Conservation (phyloP, 2,888 invertebrate genomes). For the Drosophila pseudotakahashii region DNA sequence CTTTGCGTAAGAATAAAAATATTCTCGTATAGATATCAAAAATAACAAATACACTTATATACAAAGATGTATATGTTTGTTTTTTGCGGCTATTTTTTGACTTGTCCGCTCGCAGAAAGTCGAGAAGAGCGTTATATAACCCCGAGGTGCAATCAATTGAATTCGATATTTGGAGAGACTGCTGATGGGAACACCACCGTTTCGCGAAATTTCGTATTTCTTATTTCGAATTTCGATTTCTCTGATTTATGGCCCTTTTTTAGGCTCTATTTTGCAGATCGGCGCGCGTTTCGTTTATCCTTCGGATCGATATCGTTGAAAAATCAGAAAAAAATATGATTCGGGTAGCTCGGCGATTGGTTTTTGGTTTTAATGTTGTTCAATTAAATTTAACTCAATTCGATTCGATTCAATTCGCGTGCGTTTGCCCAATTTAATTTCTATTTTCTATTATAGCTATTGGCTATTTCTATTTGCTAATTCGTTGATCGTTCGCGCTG, state of each 20-base stretch:
- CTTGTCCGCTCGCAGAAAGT: conserved; percentile 34
- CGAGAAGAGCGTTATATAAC: conserved; percentile 40
- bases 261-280: conserved; percentile 9
- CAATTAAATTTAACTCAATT: conserved; percentile 8
- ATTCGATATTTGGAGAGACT: conserved; percentile 14
- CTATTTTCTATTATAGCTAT: conserved; percentile 48
- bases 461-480: conserved; percentile 65
- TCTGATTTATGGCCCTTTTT: conserved; percentile 19
- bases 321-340: conserved; percentile 29
- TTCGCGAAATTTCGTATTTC: conserved; percentile 5
- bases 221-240: conserved; percentile 15
- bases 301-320: conserved; percentile 40
- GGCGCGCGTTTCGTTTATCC: conserved; percentile 66
- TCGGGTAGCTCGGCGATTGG: conserved; percentile 16
- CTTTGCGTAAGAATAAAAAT: conserved; percentile 47
- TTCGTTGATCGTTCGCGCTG: conserved; percentile 75
- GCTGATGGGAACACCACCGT: conserved; percentile 51
- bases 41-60: conserved; percentile 45
- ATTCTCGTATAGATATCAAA: conserved; percentile 46
- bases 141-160: conserved; percentile 23
- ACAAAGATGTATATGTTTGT: conserved; percentile 27
- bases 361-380: conserved; percentile 7
- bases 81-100: conserved; percentile 47
- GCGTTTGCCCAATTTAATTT: conserved; percentile 43
- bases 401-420: conserved; percentile 26